These are phyloP conservation scores for Sebastes hubbsi DNA, from an alignment of 2,797 vertebrate species.

Conservation along the genomic window DNA sequence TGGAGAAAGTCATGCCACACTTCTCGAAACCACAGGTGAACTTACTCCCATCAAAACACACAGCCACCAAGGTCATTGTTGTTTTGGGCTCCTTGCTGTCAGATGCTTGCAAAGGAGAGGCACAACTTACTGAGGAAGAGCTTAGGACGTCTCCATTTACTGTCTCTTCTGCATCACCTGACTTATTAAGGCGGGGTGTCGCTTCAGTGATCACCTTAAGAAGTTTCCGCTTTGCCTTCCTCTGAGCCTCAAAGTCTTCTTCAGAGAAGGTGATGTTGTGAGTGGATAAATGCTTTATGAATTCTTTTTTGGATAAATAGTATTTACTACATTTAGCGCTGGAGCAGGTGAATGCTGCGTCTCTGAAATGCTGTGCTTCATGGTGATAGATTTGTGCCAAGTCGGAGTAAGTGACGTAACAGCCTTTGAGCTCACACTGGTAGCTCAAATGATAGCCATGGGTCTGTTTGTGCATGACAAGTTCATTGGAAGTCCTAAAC, in stretches of 20 bases:
- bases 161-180: slow-evolving; percentile 14
- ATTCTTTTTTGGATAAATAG: slow-evolving; percentile 94
- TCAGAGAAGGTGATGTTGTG: slow-evolving; percentile 87
- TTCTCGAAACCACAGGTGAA: slow-evolving; percentile 93
- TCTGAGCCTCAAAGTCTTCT: slow-evolving; percentile 83
- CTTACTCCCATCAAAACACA: slow-evolving; percentile 91
- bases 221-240: slow-evolving; percentile 74
- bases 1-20: slow-evolving; percentile 90
- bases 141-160: slow-evolving; percentile 50
- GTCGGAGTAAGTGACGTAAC: slow-evolving; percentile 92
- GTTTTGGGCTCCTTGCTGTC: slow-evolving; percentile 65
- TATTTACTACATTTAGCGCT: slow-evolving; percentile 91
- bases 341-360: slow-evolving; percentile 92
- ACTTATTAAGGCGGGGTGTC: slow-evolving; percentile 7
- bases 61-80: slow-evolving; percentile 81
- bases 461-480: slow-evolving; percentile 93
- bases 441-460: slow-evolving; percentile 91
- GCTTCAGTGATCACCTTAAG: slow-evolving; percentile 52
- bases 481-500: slow-evolving; percentile 90
- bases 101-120: slow-evolving; percentile 40
- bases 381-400: slow-evolving; percentile 97
- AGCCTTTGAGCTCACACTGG: slow-evolving; percentile 94
- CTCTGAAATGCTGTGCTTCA: slow-evolving; percentile 97
- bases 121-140: slow-evolving; percentile 40
- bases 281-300: slow-evolving; percentile 88